Percentiles rank a stretch among this genome's conserved stretches.
Conservation (phyloP, 2,113 vertebrate genomes). For the Cathartes aura region DNA sequence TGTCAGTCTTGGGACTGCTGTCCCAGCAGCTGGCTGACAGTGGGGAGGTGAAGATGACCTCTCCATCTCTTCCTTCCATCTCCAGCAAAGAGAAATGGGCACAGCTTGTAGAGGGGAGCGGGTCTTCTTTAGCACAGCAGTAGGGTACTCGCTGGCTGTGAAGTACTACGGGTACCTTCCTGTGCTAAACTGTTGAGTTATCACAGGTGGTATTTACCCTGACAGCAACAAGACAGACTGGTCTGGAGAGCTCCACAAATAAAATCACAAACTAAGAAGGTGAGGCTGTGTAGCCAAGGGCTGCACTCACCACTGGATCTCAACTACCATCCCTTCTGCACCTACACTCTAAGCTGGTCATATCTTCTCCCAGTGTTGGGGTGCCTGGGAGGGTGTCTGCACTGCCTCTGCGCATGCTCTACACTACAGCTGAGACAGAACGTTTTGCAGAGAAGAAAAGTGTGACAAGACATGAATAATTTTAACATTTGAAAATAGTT, state of each 20-base stretch:
- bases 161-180: not conserved
- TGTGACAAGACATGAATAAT: not conserved
- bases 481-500: not conserved
- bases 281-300: not conserved
- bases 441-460: not conserved
- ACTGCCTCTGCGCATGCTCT: no score
- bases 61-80: not conserved
- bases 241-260: not conserved
- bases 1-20: not conserved
- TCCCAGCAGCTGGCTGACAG: not conserved
- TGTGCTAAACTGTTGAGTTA: not conserved
- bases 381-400: not conserved
- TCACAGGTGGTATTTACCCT: not conserved
- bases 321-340: not conserved
- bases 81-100: not conserved
- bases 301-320: no score
- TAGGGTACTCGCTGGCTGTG: not conserved
- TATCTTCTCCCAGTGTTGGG: accelerated
- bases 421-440: not conserved
- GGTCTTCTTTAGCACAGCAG: not conserved
- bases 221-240: not conserved
- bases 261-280: not conserved
- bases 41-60: not conserved
- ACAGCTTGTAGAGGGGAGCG: not conserved
- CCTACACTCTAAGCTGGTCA: accelerated